Percentiles rank a stretch among this genome's conserved stretches.
phyloP scores from a whole-genome alignment of 2,113 vertebrate species.

The Entomyzon cyanotis region DNA sequence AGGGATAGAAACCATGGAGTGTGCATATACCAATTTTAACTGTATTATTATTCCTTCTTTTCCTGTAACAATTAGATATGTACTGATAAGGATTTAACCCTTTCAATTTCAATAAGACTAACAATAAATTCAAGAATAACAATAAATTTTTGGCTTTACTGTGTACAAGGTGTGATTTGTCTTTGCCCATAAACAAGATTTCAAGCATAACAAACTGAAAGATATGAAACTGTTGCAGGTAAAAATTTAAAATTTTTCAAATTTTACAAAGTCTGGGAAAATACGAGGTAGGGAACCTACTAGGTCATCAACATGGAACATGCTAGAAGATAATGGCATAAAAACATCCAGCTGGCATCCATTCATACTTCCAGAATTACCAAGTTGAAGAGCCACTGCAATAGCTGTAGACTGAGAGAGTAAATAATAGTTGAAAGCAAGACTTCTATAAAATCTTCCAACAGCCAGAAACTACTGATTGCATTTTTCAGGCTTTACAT shows the following conservation, averaged over 20 bases:
- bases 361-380: not conserved
- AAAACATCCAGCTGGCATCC: not conserved
- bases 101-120: not conserved
- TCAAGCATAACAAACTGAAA: not conserved
- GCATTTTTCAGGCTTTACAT: not conserved
- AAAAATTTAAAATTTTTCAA: not conserved
- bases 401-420: not conserved
- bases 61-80: not conserved
- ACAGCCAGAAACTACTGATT: not conserved
- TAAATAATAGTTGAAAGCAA: not conserved
- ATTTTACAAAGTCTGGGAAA: not conserved
- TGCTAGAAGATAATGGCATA: not conserved
- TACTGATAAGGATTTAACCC: not conserved
- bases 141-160: not conserved
- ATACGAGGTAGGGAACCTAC: not conserved
- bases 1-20: not conserved
- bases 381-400: not conserved
- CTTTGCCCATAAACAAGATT: not conserved
- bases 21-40: not conserved
- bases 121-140: not conserved
- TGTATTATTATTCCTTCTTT: not conserved
- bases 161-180: not conserved
- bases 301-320: not conserved
- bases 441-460: not conserved
- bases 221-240: not conserved